Evolutionary conservation across 1,140 invertebrate genomes (phyloP), one percentile per base, ranked within the genome.

Genomic region (Ladona fulva): DNA sequence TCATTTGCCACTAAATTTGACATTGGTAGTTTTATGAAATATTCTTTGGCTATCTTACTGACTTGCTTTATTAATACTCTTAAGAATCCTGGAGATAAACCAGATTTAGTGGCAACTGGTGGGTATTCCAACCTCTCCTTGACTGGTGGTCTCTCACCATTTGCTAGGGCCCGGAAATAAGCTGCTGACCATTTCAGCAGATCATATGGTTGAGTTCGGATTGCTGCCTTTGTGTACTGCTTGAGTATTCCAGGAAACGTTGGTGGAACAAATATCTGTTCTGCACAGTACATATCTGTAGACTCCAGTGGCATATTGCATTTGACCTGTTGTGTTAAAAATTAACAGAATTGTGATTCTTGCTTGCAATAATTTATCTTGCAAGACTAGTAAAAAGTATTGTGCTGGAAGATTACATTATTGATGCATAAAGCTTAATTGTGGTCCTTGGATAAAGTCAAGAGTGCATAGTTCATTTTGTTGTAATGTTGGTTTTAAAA

Each of bases 221-320:
- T 95, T 0, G 94, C 95, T 25, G 93, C 93, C 88, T 96, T 97
- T 19, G 93, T 93, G 83, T 93, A 97, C 80, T 92, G 88, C 84
- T 95, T 94, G 42, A 97, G 84, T 80, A 96, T 90, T 80, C 92
- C 89, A 0, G 94, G 94, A 81, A 95, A 91, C 75, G 91, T 90
- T n/a, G 91, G 89, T 1, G 94, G 94, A 80, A 97, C 90, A 78
- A 89, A 87, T 79, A 93, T 89, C 82, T 89, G 88, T 79, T 88
- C 84, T 19, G 86, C 84, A 81, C 86, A 88, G 80, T 89, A 89
- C 84, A 89, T 85, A 22, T 66, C 52, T 16, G 52, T 16, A 5
- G 52, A 22, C 14, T 66, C 3, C 12, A 66, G 14, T 1, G 52
- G 52, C 52, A 66, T 66, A 6, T 66, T 66, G 52, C 1, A 16